Conservation (phyloP, 2,888 invertebrate genomes). For the Agrenia bidenticulata region DNA sequence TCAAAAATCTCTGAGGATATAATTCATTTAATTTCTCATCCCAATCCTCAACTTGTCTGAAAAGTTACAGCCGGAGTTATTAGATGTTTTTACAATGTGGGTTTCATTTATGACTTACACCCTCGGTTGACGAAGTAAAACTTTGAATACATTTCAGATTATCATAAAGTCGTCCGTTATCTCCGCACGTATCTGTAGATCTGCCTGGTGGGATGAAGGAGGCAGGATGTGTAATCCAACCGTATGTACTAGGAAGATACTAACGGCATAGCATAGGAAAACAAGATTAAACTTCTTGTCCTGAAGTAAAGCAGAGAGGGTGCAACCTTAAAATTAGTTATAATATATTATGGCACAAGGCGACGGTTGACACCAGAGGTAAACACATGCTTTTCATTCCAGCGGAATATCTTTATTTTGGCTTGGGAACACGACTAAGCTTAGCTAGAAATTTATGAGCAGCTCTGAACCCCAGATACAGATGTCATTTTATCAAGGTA, state of each 20-base stretch:
- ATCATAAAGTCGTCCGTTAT: too few species aligned
- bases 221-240: neutral
- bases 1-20: too few species aligned
- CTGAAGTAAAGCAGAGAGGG: neutral
- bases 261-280: too few species aligned
- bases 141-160: too few species aligned
- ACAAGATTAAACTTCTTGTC: neutral
- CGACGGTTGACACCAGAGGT: conserved; percentile 9
- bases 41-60: too few species aligned
- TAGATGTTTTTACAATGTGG: too few species aligned
- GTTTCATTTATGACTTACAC: too few species aligned
- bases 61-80: too few species aligned
- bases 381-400: conserved; percentile 17
- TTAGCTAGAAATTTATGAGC: conserved; percentile 12
- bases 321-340: conserved; percentile 17
- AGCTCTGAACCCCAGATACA: conserved; percentile 4
- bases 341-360: neutral
- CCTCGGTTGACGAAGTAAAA: too few species aligned
- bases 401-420: conserved; percentile 5
- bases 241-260: too few species aligned
- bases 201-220: neutral
- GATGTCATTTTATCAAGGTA: conserved; percentile 13
- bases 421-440: conserved; percentile 8
- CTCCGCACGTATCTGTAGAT: too few species aligned
- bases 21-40: too few species aligned